Evolutionary conservation across 2,888 invertebrate species (phyloP), one percentile per base, ranked within the genome.

Genomic region (Ennomos quercinarius): DNA sequence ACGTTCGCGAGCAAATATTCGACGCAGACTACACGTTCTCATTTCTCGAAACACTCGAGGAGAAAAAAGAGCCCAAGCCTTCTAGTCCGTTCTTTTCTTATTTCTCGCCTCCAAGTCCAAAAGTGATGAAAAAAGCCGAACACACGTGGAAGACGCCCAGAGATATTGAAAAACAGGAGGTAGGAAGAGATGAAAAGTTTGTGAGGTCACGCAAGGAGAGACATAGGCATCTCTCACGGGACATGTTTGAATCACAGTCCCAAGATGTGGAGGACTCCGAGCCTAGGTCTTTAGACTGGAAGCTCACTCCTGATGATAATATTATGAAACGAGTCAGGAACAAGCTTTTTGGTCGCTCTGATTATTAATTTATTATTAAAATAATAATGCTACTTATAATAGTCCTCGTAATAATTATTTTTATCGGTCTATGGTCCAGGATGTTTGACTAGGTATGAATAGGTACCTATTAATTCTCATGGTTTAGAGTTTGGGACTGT

Each of bases 71-170:
- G 57, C 75, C 77, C 35, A 83, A 81, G 53, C 56, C 73, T 39
- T 89, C 91, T 41, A 89, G 86, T 70, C 84, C 88, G 8, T 81
- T 89, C 60, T 91, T 91, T 76, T 89, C 90, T 6, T 90, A 86
- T 71, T 86, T 87, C 64, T 85, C 90, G 2, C 83, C 84, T 9
- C 82, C 82, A 27, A 27, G 27, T 27, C 27, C 27, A 9, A 81
- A 78, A 54, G 66, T 77, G n/a, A 81, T 83, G 50, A 75, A 79
- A 60, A 62, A 75, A 6, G 63, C 75, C 8, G 74, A 78, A 9
- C 72, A 73, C 12, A 57, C 72, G 8, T 87, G 86, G 86, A 89
- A 87, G 68, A 84, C 84, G 4, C 81, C 86, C 5, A 77, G 75
- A 46, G 64, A 60, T 8, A 17, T 68, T 8, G 73, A 75, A 39